These are phyloP conservation scores for Steinernema hermaphroditum DNA, from an alignment of 2,888 invertebrate species.

Conservation along the genomic window DNA sequence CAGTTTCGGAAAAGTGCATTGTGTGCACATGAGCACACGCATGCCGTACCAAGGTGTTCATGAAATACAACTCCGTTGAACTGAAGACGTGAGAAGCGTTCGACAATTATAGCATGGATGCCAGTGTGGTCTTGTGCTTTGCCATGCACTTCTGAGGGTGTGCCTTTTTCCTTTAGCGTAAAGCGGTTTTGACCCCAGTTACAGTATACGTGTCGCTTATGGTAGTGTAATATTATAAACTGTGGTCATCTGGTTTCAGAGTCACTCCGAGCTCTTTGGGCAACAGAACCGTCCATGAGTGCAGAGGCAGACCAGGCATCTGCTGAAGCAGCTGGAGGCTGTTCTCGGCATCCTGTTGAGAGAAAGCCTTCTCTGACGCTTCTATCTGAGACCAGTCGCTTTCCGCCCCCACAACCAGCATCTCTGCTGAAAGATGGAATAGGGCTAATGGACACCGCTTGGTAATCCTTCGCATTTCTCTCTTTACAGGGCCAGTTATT, in stretches of 20 bases:
- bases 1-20: slow-evolving; percentile 26
- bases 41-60: background rate
- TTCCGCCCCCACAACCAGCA: background rate
- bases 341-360: background rate
- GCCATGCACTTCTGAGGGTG: slow-evolving; percentile 12
- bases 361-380: no score
- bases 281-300: background rate
- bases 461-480: background rate
- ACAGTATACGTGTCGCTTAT: slow-evolving; percentile 4
- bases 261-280: background rate
- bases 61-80: no score
- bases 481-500: background rate
- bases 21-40: slow-evolving; percentile 15
- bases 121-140: background rate
- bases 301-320: background rate
- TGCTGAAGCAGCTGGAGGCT: background rate
- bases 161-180: slow-evolving; percentile 10
- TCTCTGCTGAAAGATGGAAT: background rate
- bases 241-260: background rate
- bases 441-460: slow-evolving; percentile 18
- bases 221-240: background rate
- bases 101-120: background rate
- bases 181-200: background rate
- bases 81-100: no score
- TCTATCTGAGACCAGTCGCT: no score